Conservation (phyloP, 1,140 invertebrate species). For the Drosophila carrolli region DNA sequence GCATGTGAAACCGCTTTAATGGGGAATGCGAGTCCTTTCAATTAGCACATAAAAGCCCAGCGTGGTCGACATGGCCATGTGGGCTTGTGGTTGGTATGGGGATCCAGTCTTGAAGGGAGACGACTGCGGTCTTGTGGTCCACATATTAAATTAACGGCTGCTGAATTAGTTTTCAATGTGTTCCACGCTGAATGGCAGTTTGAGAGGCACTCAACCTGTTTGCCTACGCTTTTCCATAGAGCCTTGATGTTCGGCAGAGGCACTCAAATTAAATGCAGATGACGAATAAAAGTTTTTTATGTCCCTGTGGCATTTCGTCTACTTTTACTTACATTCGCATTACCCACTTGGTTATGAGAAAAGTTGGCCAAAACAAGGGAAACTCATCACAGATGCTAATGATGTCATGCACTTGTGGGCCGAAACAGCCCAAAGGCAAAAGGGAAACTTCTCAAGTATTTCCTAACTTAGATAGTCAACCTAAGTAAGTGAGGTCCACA, state of each 20-base stretch:
- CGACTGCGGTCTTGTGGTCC: slow-evolving; percentile 5
- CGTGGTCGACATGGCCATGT: slow-evolving; percentile 43
- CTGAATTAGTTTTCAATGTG: slow-evolving; percentile 66
- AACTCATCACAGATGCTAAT: slow-evolving; percentile 49
- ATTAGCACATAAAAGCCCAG: slow-evolving; percentile 59
- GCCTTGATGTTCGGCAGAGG: slow-evolving; percentile 31
- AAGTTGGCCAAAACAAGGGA: slow-evolving; percentile 37
- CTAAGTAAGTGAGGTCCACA: neutral
- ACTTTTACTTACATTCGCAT: slow-evolving; percentile 30
- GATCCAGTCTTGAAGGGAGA: neutral
- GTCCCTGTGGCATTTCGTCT: slow-evolving; percentile 40
- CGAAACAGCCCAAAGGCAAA: slow-evolving; percentile 20
- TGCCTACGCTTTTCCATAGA: neutral
- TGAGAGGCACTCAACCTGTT: slow-evolving; percentile 40
- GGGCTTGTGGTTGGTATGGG: slow-evolving; percentile 21
- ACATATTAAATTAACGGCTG: slow-evolving; percentile 65
- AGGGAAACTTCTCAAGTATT: neutral
- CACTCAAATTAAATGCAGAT: slow-evolving; percentile 54
- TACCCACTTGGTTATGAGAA: slow-evolving; percentile 41
- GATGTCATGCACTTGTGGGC: slow-evolving; percentile 29
- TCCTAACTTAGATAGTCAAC: neutral
- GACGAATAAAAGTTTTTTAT: slow-evolving; percentile 51
- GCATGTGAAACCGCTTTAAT: neutral
- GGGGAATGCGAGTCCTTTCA: slow-evolving; percentile 47
- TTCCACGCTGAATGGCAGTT: slow-evolving; percentile 44